Percentiles rank a stretch among this genome's conserved stretches.
Evolutionary conservation across 1,140 invertebrate species (phyloP).

Genomic region (Drosophila melanica): DNA sequence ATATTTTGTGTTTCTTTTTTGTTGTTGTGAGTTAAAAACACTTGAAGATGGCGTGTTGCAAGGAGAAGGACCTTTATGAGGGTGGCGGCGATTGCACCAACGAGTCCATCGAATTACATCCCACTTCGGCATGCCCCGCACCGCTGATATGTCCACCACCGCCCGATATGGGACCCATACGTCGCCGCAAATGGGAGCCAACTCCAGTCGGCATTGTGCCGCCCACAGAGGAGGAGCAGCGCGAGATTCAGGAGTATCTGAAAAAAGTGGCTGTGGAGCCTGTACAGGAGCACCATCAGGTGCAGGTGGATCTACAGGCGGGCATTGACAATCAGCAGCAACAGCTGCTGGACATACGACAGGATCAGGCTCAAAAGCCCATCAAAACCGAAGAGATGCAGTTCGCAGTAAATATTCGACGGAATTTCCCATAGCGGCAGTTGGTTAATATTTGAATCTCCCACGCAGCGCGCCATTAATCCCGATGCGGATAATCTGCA

Average conservation of each 20-base stretch:
- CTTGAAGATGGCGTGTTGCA: slow-evolving; percentile 48
- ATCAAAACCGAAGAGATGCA: slow-evolving; percentile 37
- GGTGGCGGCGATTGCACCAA: slow-evolving; percentile 28
- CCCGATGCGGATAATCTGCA: slow-evolving; percentile 69
- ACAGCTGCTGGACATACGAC: slow-evolving; percentile 50
- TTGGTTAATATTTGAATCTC: neutral
- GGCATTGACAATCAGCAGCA: slow-evolving; percentile 61
- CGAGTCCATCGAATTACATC: slow-evolving; percentile 49
- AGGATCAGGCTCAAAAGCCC: slow-evolving; percentile 47
- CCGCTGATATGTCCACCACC: slow-evolving; percentile 56
- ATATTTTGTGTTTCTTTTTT: slow-evolving; percentile 4
- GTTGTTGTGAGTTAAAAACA: slow-evolving; percentile 2
- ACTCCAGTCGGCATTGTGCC: slow-evolving; percentile 40
- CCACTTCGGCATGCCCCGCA: slow-evolving; percentile 53
- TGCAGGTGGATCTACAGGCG: slow-evolving; percentile 43
- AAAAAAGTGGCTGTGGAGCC: slow-evolving; percentile 29
- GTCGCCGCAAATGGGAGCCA: slow-evolving; percentile 30
- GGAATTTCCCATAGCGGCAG: neutral
- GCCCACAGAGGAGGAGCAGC: slow-evolving; percentile 35
- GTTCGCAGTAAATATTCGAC: slow-evolving; percentile 56
- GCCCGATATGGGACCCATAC: slow-evolving; percentile 35
- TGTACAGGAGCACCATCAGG: slow-evolving; percentile 39
- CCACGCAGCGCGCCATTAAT: slow-evolving; percentile 51
- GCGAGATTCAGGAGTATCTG: slow-evolving; percentile 39
- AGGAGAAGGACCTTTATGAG: slow-evolving; percentile 41